Base-by-base conservation (phyloP, 2,888 invertebrate genomes). In the Eupithecia subfuscata region DNA sequence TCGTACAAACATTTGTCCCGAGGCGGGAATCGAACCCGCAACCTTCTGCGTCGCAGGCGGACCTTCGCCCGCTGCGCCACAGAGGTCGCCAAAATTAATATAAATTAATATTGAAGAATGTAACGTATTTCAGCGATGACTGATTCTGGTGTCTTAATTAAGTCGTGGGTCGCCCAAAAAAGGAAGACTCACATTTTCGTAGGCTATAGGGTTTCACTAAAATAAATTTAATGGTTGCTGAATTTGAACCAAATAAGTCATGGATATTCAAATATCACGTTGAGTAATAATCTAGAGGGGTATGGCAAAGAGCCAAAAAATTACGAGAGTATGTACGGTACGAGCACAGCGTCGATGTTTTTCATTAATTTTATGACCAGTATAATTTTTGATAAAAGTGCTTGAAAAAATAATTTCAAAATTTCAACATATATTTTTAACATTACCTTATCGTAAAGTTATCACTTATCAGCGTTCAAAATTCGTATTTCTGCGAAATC, bases 281-380 rank as follows among this genome's bases (percentile, higher is more conserved):
- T 6, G 25, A 60, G 64, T 64, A 64, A 64, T 64, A 64, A 60
- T 25, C 64, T 16, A 34, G 34, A 64, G 34, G 64, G 34, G 34
- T 64, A 68, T 68, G 67, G 67, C 43, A 22, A 14, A 43, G 37
- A 68, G n/a, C 37, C 37, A 40, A 68, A 22, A 40, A 34, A 43
- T 67, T 40, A 43, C 12, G 67, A 37, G 22, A 43, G 67, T 64
- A 18, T 34, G 14, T 34, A 63, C 63, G 22, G 18, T 25, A 22
- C 60, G 60, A 37, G 37, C 37, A 37, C 37, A 76, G 72, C 70
- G 34, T 37, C 48, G 48, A 69, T n/a, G 34, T 69, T 69, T 34
- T 52, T 69, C 34, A 34, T 69, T 45, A 22, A 16, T 69, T 69
- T 69, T 69, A 34, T 34, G 64, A 9, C 18, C 34, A 34, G 2